Evolutionary conservation across 2,888 invertebrate genomes (phyloP), one percentile per base, ranked within the genome.

Genomic region (Lithophane semibrunnea): DNA sequence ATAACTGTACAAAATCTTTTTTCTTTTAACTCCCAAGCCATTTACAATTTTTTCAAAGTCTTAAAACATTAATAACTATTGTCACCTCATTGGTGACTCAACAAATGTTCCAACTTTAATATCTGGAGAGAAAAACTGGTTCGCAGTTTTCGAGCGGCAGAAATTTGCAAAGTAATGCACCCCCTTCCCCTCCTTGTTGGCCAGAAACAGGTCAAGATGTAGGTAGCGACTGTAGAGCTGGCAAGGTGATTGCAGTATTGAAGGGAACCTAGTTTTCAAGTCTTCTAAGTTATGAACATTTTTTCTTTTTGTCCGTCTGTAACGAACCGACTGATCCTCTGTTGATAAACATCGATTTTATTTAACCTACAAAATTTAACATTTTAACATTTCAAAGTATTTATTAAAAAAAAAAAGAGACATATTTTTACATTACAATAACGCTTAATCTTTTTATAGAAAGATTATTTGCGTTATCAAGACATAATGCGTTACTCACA

Each of bases 181-280:
- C 58, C 42, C 42, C 56, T 54, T 18, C 5, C 63, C 60, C 58
- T 18, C 63, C 65, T 29, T 56, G 68, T 12, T 88, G 89, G 88
- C 89, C 89, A 91, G 90, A 94, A 95, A 90, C 92, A 90, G 95
- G 95, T 95, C 95, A 94, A 95, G 95, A 93, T 92, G 92, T 61
- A 77, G 70, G 77, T 29, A 89, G 90, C 86, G n/a, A 86, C 13
- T 37, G 18, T 52, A 72, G 73, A 68, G 85, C 54, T 78, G 60
- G n/a, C 47, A 58, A 21, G 66, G 13, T 70, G 64, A 80, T 72
- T 73, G 70, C 67, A 60, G 71, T 71, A 80, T 80, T 77, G 44
- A 77, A 73, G 29, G 29, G 24, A 63, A 18, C 56, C 77, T 63
- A 71, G 44, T 67, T 82, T 77, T 37, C 10, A 24, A 65, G n/a